Conservation (phyloP, 2,113 vertebrate species). For the Chauna torquata region DNA sequence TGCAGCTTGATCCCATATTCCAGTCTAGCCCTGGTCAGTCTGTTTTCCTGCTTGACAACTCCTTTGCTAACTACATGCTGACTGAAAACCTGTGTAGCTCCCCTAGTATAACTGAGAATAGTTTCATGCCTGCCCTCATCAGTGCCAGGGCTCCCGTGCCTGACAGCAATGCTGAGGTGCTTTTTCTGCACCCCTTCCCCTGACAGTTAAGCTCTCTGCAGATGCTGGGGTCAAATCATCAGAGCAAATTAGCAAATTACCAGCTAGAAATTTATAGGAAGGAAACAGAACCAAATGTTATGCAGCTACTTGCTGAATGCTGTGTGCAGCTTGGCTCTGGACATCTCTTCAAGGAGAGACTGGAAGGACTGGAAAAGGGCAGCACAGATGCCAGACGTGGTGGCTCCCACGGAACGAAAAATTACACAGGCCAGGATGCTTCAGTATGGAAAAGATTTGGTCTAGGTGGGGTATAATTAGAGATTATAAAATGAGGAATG, state of each 20-base stretch:
- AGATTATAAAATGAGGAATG: neutral
- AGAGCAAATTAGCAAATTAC: neutral
- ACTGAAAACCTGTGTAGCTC: neutral
- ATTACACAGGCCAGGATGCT: neutral
- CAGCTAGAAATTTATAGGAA: neutral
- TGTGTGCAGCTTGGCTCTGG: neutral
- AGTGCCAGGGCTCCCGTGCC: neutral
- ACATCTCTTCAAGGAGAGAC: neutral
- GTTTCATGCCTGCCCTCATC: neutral
- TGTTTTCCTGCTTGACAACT: neutral
- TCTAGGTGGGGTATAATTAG: neutral
- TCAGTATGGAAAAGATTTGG: neutral
- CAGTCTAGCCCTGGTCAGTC: neutral
- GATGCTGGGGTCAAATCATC: neutral
- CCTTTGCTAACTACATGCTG: neutral
- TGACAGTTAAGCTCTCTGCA: neutral
- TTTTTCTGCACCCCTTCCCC: neutral
- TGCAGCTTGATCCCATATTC: neutral
- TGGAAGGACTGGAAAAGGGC: neutral
- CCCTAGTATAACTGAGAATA: neutral
- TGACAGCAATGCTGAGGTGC: neutral
- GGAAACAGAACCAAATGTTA: neutral
- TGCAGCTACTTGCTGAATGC: neutral
- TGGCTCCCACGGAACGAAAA: neutral
- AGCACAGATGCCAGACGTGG: neutral